These are phyloP conservation scores for Apodemia duryi DNA, from an alignment of 2,888 invertebrate genomes.

Conservation along the genomic window DNA sequence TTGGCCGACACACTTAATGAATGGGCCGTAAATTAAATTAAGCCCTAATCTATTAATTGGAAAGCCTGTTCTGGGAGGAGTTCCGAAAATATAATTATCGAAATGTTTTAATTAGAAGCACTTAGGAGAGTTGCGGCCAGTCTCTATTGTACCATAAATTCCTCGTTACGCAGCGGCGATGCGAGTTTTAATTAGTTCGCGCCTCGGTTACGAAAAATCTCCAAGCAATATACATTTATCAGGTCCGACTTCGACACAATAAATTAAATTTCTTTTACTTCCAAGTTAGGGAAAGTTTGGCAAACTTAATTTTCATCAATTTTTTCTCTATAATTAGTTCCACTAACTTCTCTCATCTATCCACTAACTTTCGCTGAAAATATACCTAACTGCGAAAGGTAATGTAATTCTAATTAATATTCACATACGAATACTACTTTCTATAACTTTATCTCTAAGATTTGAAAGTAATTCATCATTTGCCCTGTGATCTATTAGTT, in stretches of 20 bases:
- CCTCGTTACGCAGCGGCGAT: slow-evolving; percentile 38
- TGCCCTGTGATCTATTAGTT: no score
- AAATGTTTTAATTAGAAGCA: slow-evolving; percentile 56
- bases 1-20: neutral
- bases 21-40: slow-evolving; percentile 4
- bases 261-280: slow-evolving; percentile 13
- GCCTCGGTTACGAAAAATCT: slow-evolving; percentile 29
- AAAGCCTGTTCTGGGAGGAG: neutral
- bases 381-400: no score
- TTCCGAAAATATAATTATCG: slow-evolving; percentile 35
- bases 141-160: slow-evolving; percentile 48
- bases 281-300: neutral
- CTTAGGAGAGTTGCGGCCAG: slow-evolving; percentile 40
- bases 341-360: neutral
- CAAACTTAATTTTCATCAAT: slow-evolving; percentile 11
- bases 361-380: no score
- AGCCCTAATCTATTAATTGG: neutral
- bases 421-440: no score
- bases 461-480: no score
- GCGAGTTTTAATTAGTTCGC: slow-evolving; percentile 38
- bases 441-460: no score
- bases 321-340: slow-evolving; percentile 3
- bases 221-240: slow-evolving; percentile 19
- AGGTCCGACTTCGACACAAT: slow-evolving; percentile 4
- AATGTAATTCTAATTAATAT: no score